phyloP scores from a whole-genome alignment of 2,888 invertebrate species.

The Eurytoma californica region DNA sequence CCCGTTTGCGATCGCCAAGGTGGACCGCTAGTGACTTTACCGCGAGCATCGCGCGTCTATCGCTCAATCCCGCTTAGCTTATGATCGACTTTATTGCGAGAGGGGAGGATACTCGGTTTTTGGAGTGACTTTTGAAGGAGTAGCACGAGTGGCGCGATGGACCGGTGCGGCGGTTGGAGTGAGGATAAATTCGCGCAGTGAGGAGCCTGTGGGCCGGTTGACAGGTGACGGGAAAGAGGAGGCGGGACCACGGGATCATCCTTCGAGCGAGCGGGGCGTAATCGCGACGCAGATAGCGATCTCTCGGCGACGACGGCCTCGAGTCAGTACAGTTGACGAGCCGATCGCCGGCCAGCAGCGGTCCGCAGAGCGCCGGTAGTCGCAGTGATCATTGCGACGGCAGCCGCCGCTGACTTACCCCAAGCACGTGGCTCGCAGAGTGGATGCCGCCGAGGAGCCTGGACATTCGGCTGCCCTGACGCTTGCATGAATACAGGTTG shows the following conservation, averaged over 20 bases:
- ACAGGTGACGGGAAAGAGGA: neutral
- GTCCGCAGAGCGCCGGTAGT: too few relatives aligned
- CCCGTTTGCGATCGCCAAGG: too few relatives aligned
- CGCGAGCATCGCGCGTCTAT: too few relatives aligned
- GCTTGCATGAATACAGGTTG: slow-evolving; percentile 5
- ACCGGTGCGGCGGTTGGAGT: too few relatives aligned
- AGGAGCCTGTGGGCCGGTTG: too few relatives aligned
- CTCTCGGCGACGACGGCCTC: neutral
- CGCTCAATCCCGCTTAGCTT: neutral
- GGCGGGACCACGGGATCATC: slow-evolving; percentile 2
- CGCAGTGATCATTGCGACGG: too few relatives aligned
- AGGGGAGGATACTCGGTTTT: too few relatives aligned
- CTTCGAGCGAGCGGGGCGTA: neutral
- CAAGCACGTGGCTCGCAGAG: neutral
- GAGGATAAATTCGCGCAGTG: too few relatives aligned
- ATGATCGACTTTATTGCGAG: neutral
- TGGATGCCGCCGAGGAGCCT: slow-evolving; percentile 4
- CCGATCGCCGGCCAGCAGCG: slow-evolving; percentile 12
- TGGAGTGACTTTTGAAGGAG: too few relatives aligned
- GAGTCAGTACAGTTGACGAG: slow-evolving; percentile 1
- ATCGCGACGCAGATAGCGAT: slow-evolving; percentile 5
- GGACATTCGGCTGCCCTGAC: neutral
- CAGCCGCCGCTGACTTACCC: too few relatives aligned
- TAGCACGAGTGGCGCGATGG: too few relatives aligned
- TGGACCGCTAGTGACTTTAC: too few relatives aligned